Percentiles rank a stretch among this genome's conserved stretches.
Conservation (phyloP, 2,113 vertebrate genomes). For the Hemiprocne comata region DNA sequence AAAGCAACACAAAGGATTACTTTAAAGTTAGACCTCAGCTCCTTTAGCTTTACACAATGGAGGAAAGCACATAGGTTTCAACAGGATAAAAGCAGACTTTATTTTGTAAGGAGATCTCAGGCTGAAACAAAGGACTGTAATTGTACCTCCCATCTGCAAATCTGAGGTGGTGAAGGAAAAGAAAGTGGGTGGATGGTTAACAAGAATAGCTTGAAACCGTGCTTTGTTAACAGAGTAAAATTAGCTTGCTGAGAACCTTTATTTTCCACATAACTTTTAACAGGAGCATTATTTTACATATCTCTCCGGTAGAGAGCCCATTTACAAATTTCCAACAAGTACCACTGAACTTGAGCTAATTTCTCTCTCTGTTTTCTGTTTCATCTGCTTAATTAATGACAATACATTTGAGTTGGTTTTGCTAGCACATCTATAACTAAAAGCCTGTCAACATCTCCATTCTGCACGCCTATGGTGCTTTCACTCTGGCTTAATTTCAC, state of each 20-base stretch:
- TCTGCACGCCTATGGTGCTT: neutral
- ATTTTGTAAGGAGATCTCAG: constrained; percentile 71
- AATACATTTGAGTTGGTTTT: neutral
- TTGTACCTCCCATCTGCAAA: constrained; percentile 67
- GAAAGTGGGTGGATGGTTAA: constrained; percentile 66
- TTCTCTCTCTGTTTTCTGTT: constrained; percentile 65
- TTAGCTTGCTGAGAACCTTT: constrained; percentile 75
- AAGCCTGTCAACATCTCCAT: constrained; percentile 34
- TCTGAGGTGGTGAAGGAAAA: constrained; percentile 74
- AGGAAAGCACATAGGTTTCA: constrained; percentile 66
- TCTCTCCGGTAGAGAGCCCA: neutral
- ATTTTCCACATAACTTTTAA: constrained; percentile 62
- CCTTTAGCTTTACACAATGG: constrained; percentile 60
- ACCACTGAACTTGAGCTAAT: constrained; percentile 52
- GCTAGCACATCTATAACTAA: neutral
- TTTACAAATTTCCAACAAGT: constrained; percentile 64
- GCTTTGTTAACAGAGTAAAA: constrained; percentile 73
- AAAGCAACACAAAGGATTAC: constrained; percentile 44
- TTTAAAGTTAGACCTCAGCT: constrained; percentile 46
- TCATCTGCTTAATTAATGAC: constrained; percentile 47
- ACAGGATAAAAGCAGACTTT: constrained; percentile 61
- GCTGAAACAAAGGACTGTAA: constrained; percentile 69
- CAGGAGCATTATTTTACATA: constrained; percentile 63
- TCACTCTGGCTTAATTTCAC: neutral
- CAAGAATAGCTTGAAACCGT: constrained; percentile 68